Evolutionary conservation across 37 sponge, comb jelly and placozoan genomes (phyloP).

Genomic region (Tethya wilhelma): DNA sequence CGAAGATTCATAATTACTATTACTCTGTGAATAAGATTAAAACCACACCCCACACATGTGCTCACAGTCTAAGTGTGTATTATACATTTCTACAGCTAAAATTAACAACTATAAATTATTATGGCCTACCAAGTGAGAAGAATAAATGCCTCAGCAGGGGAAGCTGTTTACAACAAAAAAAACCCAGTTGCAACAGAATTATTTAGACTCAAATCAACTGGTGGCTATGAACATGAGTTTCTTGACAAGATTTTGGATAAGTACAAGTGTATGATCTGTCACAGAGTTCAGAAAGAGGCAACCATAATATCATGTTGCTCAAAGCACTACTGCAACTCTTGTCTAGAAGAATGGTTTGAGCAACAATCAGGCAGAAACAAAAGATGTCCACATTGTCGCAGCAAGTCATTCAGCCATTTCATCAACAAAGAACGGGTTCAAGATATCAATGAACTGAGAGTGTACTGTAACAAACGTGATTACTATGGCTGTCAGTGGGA

Average conservation of each 20-base stretch:
- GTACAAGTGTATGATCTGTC: slow-evolving; percentile 1
- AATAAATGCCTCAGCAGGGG: neutral
- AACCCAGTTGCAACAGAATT: too few species aligned
- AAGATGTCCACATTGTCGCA: slow-evolving; percentile 27
- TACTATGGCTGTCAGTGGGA: slow-evolving; percentile 19
- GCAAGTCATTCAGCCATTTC: neutral
- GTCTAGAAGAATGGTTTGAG: neutral
- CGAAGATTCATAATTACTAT: too few species aligned
- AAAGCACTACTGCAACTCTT: slow-evolving; percentile 21
- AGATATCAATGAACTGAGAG: slow-evolving; percentile 12
- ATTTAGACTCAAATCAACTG: too few species aligned
- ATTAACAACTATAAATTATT: too few species aligned
- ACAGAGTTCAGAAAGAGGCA: neutral
- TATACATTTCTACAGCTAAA: too few species aligned
- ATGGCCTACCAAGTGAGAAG: too few species aligned
- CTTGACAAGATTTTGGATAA: neutral
- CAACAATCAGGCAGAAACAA: neutral
- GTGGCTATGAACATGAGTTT: slow-evolving; percentile 17
- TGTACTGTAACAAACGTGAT: neutral
- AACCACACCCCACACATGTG: too few species aligned
- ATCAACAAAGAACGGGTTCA: slow-evolving; percentile 5
- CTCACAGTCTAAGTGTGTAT: too few species aligned
- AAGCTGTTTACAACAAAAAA: neutral
- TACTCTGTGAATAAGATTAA: too few species aligned
- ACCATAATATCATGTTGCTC: slow-evolving; percentile 5